A percentile compares a stretch with the other conserved stretches of the same genome.
Evolutionary conservation across 2,113 vertebrate genomes (phyloP).

Genomic region (Sapajus apella): DNA sequence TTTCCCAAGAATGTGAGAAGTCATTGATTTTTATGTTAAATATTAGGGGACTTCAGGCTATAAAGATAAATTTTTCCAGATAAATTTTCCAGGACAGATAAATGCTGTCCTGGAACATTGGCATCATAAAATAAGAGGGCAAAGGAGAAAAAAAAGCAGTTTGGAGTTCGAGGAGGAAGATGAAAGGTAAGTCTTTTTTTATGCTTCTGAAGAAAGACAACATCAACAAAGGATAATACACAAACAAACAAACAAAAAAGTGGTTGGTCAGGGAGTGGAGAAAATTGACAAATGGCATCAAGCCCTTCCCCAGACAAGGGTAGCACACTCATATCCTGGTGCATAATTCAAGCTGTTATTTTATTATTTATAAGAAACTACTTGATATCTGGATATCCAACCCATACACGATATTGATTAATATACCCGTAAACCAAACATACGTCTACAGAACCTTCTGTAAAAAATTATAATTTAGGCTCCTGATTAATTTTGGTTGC

Average conservation of each 20-base stretch:
- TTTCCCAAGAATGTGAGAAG: not conserved
- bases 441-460: not conserved
- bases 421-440: not conserved
- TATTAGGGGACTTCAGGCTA: not conserved
- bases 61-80: not conserved
- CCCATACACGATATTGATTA: not conserved
- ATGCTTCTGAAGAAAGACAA: not conserved
- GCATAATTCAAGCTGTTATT: not conserved
- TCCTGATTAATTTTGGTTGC: not conserved
- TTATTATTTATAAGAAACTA: slow-evolving; percentile 12
- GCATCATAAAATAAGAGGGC: not conserved
- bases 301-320: not conserved
- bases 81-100: no score
- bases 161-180: not conserved
- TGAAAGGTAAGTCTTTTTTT: not conserved
- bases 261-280: not conserved
- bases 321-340: not conserved
- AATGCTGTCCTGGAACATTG: not conserved
- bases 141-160: not conserved
- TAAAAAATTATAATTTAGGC: not conserved
- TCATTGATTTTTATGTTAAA: not conserved
- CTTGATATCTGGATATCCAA: not conserved
- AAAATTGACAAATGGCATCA: not conserved
- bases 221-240: not conserved
- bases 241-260: not conserved